These are phyloP conservation scores for Oryzias melastigma DNA, from an alignment of 2,113 vertebrate species.

Conservation along the genomic window DNA sequence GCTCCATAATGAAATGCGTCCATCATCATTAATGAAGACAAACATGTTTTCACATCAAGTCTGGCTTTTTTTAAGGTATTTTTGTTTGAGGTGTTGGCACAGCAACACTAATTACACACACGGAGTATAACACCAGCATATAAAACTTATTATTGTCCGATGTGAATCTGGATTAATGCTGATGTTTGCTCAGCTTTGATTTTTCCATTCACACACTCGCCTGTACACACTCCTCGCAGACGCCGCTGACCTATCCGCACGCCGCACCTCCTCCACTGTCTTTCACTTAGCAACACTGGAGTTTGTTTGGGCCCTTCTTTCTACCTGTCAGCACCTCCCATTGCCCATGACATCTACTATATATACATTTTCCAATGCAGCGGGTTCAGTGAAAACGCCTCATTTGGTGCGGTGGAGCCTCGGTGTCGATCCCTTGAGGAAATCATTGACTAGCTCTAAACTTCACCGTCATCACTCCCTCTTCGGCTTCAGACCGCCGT, in stretches of 20 bases:
- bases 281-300: slow-evolving; percentile 52
- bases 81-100: slow-evolving; percentile 75
- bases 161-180: slow-evolving; percentile 63
- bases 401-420: slow-evolving; percentile 50
- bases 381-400: slow-evolving; percentile 44
- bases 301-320: slow-evolving; percentile 74
- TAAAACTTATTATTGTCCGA: slow-evolving; percentile 71
- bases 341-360: slow-evolving; percentile 66
- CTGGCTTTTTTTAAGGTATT: slow-evolving; percentile 59
- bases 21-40: slow-evolving; percentile 4
- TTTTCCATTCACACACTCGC: slow-evolving; percentile 68
- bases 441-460: slow-evolving; percentile 63
- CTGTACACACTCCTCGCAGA: slow-evolving; percentile 47
- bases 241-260: slow-evolving; percentile 48
- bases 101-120: slow-evolving; percentile 65
- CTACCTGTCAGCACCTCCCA: slow-evolving; percentile 70
- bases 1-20: background rate
- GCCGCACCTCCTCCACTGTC: slow-evolving; percentile 58
- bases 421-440: slow-evolving; percentile 37
- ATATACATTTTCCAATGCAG: slow-evolving; percentile 68
- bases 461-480: slow-evolving; percentile 50
- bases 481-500: slow-evolving; percentile 33
- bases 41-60: slow-evolving; percentile 57
- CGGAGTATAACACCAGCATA: slow-evolving; percentile 70
- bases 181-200: slow-evolving; percentile 76